Base-by-base conservation (phyloP, 1,140 invertebrate species). In the Spodoptera frugiperda region DNA sequence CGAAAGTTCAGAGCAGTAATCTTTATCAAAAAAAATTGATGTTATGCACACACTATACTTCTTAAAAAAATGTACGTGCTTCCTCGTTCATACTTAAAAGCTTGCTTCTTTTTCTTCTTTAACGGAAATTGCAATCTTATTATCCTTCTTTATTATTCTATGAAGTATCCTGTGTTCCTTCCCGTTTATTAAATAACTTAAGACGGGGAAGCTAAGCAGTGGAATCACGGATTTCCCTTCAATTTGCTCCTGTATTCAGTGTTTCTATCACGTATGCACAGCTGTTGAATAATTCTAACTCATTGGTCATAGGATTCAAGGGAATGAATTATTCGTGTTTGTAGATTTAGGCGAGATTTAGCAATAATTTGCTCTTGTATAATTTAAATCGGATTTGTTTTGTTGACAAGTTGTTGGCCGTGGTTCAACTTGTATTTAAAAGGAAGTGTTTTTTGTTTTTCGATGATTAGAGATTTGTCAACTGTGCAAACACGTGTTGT, bases 81-180 rank as follows among this genome's bases (percentile, higher is more conserved):
- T 39, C 33, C 4, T 6, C 5, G 33, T 39, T 6, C 33, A 6
- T 39, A 39, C 6, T 9, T 9, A 6, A 10, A 39, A 61, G 11
- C 6, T 59, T 39, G 33, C 3, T 17, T 39, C 33, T 15, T 3
- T 4, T 3, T 8, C 44, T 44, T 17, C 17, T 17, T 39, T 3
- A 11, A 44, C 33, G 33, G n/a, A 61, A 61, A 61, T 61, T 61
- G 57, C n/a, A 61, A 17, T 39, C 11, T 39, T 55, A 21, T 25
- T 25, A 25, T 53, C n/a, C n/a, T 25, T 3, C 19, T 55, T 25
- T 55, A 14, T 55, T 61, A 44, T 61, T 19, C 30, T 15, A 44
- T 17, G 30, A 61, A 61, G 15, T 44, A 44, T 61, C 30, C 33
- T 39, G 33, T 39, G 14, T 61, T 61, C 8, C 15, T 61, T 44